These are phyloP conservation scores for Strigamia crassipes DNA, from an alignment of 2,888 invertebrate genomes.

Conservation along the genomic window DNA sequence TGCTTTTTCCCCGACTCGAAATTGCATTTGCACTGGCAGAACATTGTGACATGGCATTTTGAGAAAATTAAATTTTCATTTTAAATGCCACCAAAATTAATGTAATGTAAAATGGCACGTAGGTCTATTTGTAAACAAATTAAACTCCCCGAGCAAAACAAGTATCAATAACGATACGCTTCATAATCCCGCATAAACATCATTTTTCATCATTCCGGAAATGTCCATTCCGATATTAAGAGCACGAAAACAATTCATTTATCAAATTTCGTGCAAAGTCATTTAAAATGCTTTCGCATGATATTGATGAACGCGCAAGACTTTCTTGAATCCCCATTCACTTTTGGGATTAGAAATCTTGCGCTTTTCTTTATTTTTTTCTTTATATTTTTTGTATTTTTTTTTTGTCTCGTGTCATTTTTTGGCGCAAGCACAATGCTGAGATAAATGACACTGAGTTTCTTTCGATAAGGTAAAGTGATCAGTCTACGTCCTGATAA, in stretches of 20 bases:
- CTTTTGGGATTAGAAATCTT: background rate
- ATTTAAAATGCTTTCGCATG: background rate
- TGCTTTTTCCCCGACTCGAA: background rate
- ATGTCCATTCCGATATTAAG: constrained; percentile 8
- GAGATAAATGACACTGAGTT: background rate
- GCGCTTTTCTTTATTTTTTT: too few species aligned
- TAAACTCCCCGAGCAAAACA: background rate
- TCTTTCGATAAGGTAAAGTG: background rate
- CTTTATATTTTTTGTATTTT: too few species aligned
- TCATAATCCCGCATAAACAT: constrained; percentile 1
- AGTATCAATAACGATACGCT: background rate
- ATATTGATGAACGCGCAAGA: too few species aligned
- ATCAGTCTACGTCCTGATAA: background rate
- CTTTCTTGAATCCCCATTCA: too few species aligned
- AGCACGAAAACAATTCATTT: background rate
- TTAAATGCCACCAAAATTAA: background rate
- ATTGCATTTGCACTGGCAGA: background rate
- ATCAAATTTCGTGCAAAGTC: background rate
- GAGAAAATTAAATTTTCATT: background rate
- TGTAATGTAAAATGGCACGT: background rate
- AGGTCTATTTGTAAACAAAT: background rate
- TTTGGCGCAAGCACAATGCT: background rate
- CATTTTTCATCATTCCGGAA: background rate
- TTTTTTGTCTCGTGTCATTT: too few species aligned
- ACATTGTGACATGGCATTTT: background rate